Evolutionary conservation across 2,888 invertebrate genomes (phyloP).

Genomic region (Drosophila mayaguana): DNA sequence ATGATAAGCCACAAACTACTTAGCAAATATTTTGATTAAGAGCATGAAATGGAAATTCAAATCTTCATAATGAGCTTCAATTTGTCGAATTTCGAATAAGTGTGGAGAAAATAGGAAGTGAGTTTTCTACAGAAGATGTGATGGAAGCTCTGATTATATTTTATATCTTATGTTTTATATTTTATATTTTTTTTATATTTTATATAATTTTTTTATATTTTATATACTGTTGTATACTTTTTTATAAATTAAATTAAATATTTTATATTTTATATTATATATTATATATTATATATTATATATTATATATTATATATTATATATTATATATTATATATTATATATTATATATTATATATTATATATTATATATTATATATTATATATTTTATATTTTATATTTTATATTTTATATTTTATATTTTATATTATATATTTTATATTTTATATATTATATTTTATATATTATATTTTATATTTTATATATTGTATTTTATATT

Average conservation of each 20-base stretch:
- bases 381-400: background rate
- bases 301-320: too few relatives aligned
- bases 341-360: too few relatives aligned
- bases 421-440: background rate
- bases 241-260: too few relatives aligned
- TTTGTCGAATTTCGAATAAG: background rate
- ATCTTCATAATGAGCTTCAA: background rate
- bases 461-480: too few relatives aligned
- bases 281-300: background rate
- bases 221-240: too few relatives aligned
- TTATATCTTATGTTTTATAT: background rate
- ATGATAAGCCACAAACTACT: constrained; percentile 3
- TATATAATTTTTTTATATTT: too few relatives aligned
- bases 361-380: background rate
- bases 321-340: background rate
- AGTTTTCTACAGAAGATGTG: too few relatives aligned
- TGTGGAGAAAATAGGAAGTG: too few relatives aligned
- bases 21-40: background rate
- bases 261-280: background rate
- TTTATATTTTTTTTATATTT: background rate
- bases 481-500: too few relatives aligned
- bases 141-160: too few relatives aligned
- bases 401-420: background rate
- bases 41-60: background rate
- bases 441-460: background rate